phyloP scores from a whole-genome alignment of 2,888 invertebrate species.

The Carabus problematicus region DNA sequence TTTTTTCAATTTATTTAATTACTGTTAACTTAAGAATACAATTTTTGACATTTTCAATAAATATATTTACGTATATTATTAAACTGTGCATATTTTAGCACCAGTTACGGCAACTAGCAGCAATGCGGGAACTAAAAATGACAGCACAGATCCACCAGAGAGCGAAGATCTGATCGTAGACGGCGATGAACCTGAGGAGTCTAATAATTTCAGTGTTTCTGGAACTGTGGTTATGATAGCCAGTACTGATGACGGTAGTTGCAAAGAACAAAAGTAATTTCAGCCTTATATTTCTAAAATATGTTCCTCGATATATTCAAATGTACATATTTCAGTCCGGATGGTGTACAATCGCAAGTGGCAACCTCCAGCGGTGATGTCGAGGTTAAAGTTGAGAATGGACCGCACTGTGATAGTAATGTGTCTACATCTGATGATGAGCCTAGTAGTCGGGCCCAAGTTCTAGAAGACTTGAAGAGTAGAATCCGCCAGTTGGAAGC shows the following conservation, averaged over 20 bases:
- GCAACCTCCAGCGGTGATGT: constrained; percentile 58
- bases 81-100: neutral
- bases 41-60: too few relatives aligned
- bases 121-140: constrained; percentile 52
- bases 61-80: neutral
- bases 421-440: constrained; percentile 61
- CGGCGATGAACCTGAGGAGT: constrained; percentile 58
- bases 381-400: constrained; percentile 55
- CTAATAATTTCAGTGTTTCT: constrained; percentile 57
- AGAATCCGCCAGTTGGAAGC: constrained; percentile 65
- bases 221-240: constrained; percentile 47
- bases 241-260: constrained; percentile 16
- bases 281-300: neutral
- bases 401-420: constrained; percentile 59
- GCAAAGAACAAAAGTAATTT: constrained; percentile 36
- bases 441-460: constrained; percentile 59
- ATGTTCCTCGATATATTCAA: neutral
- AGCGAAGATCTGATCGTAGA: constrained; percentile 59
- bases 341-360: constrained; percentile 54
- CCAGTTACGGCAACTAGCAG: constrained; percentile 52
- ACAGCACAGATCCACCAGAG: constrained; percentile 51
- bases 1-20: too few relatives aligned
- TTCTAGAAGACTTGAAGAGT: constrained; percentile 66
- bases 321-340: constrained; percentile 43
- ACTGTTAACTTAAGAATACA: too few relatives aligned